These are phyloP conservation scores for Ailurus styani DNA, from an alignment of 2,113 vertebrate species.

Conservation along the genomic window DNA sequence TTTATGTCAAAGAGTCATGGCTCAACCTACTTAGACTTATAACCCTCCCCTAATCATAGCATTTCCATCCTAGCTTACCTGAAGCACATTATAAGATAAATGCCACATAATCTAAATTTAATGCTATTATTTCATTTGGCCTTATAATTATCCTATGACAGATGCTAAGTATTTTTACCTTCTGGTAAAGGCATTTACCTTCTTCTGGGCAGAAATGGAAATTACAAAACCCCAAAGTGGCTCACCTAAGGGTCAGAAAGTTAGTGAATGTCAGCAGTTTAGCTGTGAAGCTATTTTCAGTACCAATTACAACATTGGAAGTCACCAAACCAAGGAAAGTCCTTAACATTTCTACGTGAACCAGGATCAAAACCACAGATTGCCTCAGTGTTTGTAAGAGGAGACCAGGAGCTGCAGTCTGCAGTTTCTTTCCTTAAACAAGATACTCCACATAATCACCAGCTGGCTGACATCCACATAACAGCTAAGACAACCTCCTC, in stretches of 20 bases:
- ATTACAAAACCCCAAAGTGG: neutral
- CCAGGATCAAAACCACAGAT: neutral
- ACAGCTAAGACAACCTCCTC: neutral
- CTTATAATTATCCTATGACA: neutral
- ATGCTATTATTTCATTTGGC: neutral
- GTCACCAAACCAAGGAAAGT: neutral
- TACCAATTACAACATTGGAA: neutral
- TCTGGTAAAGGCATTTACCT: neutral
- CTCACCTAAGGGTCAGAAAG: neutral
- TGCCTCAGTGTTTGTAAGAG: neutral
- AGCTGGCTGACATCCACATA: neutral
- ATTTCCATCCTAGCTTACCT: neutral
- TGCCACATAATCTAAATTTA: neutral
- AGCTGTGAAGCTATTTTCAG: neutral
- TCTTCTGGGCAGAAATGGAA: conserved; percentile 10
- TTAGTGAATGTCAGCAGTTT: neutral
- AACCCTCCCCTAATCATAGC: neutral
- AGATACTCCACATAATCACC: neutral
- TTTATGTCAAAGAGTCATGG: neutral
- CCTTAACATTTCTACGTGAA: neutral
- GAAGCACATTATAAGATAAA: neutral
- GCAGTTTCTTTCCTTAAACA: neutral
- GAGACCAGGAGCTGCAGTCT: neutral
- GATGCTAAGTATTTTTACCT: neutral
- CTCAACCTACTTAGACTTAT: neutral